Conservation (phyloP, 2,797 vertebrate genomes). For the Mus minutoides region DNA sequence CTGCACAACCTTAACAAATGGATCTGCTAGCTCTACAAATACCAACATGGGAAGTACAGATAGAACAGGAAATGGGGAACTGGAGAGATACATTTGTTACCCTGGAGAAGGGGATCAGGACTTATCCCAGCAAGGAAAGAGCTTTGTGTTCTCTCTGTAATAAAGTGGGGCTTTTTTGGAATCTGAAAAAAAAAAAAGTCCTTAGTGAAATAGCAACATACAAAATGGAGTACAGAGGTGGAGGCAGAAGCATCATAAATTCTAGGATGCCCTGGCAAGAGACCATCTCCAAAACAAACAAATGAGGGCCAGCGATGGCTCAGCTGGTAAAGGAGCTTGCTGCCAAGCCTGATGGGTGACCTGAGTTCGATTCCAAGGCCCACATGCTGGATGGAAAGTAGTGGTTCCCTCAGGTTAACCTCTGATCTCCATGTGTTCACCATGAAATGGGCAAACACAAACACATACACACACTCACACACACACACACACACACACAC, state of each 20-base stretch:
- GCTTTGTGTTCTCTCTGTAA: constrained; percentile 29
- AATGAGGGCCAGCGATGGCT: background rate
- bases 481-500: no score
- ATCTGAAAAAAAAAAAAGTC: background rate
- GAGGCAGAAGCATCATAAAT: background rate
- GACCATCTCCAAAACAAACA: background rate
- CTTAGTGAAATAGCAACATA: background rate
- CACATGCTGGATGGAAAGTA: background rate
- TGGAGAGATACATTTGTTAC: background rate
- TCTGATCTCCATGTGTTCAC: background rate
- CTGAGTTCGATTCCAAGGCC: background rate
- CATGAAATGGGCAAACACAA: background rate
- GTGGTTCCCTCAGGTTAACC: background rate
- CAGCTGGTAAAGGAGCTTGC: background rate
- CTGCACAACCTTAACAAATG: constrained; percentile 92
- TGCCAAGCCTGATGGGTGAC: background rate
- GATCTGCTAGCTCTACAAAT: constrained; percentile 92
- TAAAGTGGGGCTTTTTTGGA: constrained; percentile 61
- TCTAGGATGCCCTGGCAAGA: background rate
- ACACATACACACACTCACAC: no score
- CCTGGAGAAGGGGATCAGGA: background rate
- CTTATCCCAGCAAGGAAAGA: background rate
- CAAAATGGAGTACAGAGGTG: background rate
- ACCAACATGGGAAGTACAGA: constrained; percentile 93
- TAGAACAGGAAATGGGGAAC: constrained; percentile 78